phyloP scores from a whole-genome alignment of 2,888 invertebrate species.

The Eumerus sabulonum region DNA sequence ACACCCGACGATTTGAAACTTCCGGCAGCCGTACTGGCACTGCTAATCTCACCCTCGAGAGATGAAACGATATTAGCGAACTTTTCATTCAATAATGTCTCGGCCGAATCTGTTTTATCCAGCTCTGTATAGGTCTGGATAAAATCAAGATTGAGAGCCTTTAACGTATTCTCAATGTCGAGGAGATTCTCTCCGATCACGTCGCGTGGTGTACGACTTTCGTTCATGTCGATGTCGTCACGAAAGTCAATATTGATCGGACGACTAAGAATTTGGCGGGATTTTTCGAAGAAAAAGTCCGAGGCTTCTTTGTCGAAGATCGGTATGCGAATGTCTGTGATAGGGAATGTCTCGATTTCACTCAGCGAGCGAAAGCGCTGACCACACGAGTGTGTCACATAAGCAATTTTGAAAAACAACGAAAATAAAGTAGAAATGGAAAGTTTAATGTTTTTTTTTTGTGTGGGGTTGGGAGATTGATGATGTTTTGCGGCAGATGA shows the following conservation, averaged over 20 bases:
- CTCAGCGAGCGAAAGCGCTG: constrained; percentile 80
- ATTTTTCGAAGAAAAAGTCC: constrained; percentile 86
- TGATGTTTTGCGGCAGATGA: constrained; percentile 33
- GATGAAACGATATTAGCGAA: constrained; percentile 75
- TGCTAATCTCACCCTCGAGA: constrained; percentile 76
- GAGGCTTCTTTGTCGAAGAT: constrained; percentile 87
- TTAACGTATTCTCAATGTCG: constrained; percentile 79
- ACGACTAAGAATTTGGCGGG: constrained; percentile 84
- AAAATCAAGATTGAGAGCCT: constrained; percentile 78
- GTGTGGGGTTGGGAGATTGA: constrained; percentile 11
- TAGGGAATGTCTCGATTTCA: constrained; percentile 79
- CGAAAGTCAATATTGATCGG: constrained; percentile 78
- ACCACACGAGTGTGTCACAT: constrained; percentile 66
- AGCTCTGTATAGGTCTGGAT: constrained; percentile 79
- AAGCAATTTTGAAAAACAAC: constrained; percentile 24
- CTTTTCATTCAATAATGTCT: constrained; percentile 78
- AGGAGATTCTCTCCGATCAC: constrained; percentile 78
- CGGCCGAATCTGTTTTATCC: constrained; percentile 79
- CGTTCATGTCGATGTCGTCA: constrained; percentile 64
- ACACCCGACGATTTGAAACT: constrained; percentile 76
- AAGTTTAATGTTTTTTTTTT: constrained; percentile 10
- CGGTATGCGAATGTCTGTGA: constrained; percentile 81
- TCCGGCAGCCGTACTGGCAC: constrained; percentile 72
- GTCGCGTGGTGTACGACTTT: constrained; percentile 72
- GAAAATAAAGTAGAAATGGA: constrained; percentile 45